phyloP scores from a whole-genome alignment of 2,888 invertebrate genomes.

The Thyatira batis region DNA sequence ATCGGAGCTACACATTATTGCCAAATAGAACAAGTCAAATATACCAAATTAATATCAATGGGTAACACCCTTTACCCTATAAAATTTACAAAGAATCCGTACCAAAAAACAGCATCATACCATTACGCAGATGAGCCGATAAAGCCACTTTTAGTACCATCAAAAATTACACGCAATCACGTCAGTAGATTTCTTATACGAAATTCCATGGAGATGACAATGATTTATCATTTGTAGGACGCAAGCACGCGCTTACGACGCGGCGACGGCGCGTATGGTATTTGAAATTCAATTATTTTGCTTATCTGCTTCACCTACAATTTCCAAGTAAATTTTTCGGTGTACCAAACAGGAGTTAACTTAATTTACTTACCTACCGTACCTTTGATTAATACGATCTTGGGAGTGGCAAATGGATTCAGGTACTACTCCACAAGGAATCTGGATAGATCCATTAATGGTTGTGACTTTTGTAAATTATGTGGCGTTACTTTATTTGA shows the following conservation, averaged over 20 bases:
- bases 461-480: not conserved
- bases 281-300: conserved; percentile 63
- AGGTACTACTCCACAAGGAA: not conserved
- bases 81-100: no score
- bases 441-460: not conserved
- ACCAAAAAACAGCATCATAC: no score
- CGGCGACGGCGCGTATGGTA: conserved; percentile 42
- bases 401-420: not conserved
- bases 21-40: no score
- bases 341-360: conserved; percentile 11
- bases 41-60: no score
- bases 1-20: no score
- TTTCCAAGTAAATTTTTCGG: conserved; percentile 27
- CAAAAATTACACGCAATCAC: not conserved
- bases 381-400: not conserved
- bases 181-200: conserved; percentile 5
- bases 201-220: conserved; percentile 27
- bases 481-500: not conserved
- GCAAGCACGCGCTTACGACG: conserved; percentile 32
- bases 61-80: no score
- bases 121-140: not conserved
- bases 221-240: conserved; percentile 51
- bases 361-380: not conserved
- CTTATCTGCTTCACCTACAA: conserved; percentile 26
- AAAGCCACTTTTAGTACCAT: not conserved